Percentiles rank a stretch among this genome's conserved stretches.
phyloP scores from a whole-genome alignment of 2,113 vertebrate genomes.

The Campylomormyrus numenius region DNA sequence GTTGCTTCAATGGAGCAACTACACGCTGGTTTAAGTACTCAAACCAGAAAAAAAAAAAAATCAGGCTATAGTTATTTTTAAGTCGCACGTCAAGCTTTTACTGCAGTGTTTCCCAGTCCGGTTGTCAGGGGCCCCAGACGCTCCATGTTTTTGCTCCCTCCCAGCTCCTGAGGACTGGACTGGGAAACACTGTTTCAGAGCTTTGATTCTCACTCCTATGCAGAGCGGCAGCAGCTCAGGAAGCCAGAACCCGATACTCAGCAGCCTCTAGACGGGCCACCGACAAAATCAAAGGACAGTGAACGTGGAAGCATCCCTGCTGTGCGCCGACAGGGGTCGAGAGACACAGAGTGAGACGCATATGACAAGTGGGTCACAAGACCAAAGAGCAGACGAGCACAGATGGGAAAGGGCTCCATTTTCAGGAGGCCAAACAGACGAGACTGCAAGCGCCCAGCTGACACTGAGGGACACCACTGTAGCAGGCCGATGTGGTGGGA shows the following conservation, averaged over 20 bases:
- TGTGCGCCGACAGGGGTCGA: background rate
- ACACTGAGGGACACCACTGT: background rate
- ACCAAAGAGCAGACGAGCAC: background rate
- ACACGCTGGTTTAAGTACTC: no score
- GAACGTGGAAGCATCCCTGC: background rate
- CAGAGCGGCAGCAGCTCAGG: background rate
- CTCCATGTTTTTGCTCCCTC: background rate
- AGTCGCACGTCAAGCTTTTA: background rate
- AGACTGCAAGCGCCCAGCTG: background rate
- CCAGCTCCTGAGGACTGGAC: background rate
- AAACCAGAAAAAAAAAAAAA: no score
- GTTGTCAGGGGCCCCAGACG: background rate
- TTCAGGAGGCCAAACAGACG: background rate
- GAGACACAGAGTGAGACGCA: background rate
- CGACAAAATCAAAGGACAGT: background rate
- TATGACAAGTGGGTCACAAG: background rate
- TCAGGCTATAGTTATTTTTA: background rate
- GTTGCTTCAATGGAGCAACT: background rate
- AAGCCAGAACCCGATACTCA: background rate
- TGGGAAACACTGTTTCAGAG: background rate
- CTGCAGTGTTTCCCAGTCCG: no score
- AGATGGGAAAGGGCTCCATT: background rate
- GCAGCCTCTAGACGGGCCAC: background rate
- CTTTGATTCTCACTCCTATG: background rate
- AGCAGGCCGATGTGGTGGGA: background rate